These are phyloP conservation scores for Boulengerochromis microlepis DNA, from an alignment of 2,113 vertebrate species.

Conservation along the genomic window DNA sequence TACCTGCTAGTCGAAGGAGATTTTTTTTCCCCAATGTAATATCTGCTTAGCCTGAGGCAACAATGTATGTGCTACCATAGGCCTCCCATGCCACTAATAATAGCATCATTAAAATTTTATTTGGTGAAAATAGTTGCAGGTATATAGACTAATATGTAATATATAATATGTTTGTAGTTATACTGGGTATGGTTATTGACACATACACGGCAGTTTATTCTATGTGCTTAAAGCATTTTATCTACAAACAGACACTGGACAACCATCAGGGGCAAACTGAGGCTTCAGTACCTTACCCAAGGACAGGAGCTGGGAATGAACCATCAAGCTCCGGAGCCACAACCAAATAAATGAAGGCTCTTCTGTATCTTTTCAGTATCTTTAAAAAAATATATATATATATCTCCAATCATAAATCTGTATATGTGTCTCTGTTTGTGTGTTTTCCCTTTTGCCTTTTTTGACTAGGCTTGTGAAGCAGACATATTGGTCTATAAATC, in stretches of 20 bases:
- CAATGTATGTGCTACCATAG: slow-evolving; percentile 10
- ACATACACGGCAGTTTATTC: neutral
- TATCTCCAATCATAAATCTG: neutral
- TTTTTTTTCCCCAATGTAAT: slow-evolving; percentile 47
- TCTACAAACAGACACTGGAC: neutral
- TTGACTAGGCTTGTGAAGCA: neutral
- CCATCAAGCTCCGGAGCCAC: accelerated
- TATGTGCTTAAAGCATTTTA: neutral
- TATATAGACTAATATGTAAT: neutral
- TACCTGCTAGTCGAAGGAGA: slow-evolving; percentile 24
- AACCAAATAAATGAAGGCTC: neutral
- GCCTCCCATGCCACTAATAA: slow-evolving; percentile 35
- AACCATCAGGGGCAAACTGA: neutral
- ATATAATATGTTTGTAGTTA: neutral
- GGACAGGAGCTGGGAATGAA: neutral
- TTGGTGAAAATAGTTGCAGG: slow-evolving; percentile 36
- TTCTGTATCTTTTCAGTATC: neutral
- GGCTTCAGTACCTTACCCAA: neutral
- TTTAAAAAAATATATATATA: too few relatives aligned
- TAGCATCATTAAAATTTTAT: slow-evolving; percentile 21
- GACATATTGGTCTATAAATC: neutral
- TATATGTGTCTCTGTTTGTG: neutral
- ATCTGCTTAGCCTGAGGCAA: slow-evolving; percentile 31
- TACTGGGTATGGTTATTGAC: neutral
- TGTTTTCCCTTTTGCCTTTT: neutral